phyloP scores from a whole-genome alignment of 2,113 vertebrate genomes.

The Aegotheles bennettii region DNA sequence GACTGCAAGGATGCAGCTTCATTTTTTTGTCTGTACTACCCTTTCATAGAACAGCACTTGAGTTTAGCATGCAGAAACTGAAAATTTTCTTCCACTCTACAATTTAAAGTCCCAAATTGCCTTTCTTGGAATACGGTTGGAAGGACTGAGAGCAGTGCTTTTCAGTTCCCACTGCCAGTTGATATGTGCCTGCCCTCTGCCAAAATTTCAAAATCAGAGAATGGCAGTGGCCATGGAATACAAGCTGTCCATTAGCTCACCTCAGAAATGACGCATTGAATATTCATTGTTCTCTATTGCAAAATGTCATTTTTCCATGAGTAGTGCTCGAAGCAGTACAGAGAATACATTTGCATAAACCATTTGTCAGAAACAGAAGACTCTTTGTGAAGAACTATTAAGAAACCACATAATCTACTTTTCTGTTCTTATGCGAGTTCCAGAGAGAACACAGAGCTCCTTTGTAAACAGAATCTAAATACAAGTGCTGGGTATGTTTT shows the following conservation, averaged over 20 bases:
- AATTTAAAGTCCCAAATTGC: constrained; percentile 12
- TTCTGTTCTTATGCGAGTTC: constrained; percentile 53
- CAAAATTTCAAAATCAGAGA: constrained; percentile 1
- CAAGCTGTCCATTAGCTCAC: background rate
- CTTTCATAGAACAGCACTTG: background rate
- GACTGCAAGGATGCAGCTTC: constrained; percentile 12
- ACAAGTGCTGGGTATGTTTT: constrained; percentile 33
- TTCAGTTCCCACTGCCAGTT: background rate
- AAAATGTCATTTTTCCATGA: constrained; percentile 45
- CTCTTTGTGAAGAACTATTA: constrained; percentile 60
- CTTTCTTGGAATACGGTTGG: background rate
- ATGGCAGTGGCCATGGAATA: background rate
- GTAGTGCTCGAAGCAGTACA: background rate
- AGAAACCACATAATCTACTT: constrained; percentile 56
- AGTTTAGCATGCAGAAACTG: background rate
- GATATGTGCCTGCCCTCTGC: background rate
- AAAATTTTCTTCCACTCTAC: background rate
- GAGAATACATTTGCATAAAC: constrained; percentile 68
- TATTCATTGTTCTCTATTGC: constrained; percentile 50
- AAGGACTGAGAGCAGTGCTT: background rate
- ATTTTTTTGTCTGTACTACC: background rate
- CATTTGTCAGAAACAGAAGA: constrained; percentile 66
- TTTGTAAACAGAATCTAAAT: constrained; percentile 64
- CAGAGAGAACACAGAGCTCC: constrained; percentile 49
- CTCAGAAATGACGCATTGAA: constrained; percentile 37